Evolutionary conservation across 2,113 vertebrate species (phyloP).

Genomic region (Crotalus viridis): DNA sequence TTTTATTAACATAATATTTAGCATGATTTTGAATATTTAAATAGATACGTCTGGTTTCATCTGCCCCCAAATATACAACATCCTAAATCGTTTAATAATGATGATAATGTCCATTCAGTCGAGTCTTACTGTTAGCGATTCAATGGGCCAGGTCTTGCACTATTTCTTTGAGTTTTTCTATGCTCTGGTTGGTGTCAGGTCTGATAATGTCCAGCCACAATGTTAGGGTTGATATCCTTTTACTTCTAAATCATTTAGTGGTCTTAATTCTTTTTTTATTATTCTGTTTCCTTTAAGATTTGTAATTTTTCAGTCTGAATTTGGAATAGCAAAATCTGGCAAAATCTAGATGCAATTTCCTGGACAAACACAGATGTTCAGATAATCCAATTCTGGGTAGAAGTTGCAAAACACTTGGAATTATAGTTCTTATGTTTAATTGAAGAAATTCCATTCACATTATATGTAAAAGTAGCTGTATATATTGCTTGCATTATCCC

Average conservation of each 20-base stretch:
- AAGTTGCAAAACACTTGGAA: not conserved
- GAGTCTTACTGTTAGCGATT: not conserved
- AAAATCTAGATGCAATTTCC: not conserved
- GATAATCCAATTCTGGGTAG: not conserved
- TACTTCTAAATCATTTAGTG: not conserved
- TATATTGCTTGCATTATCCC: not conserved
- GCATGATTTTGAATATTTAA: constrained; percentile 23
- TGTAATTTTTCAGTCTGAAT: not conserved
- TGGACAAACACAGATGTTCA: not conserved
- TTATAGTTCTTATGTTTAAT: not conserved
- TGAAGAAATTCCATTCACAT: not conserved
- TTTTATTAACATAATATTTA: constrained; percentile 9
- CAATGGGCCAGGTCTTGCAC: not conserved
- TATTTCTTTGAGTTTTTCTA: not conserved
- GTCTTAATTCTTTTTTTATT: constrained; percentile 1
- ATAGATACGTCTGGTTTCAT: not conserved
- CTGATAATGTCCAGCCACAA: not conserved
- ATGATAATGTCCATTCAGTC: not conserved
- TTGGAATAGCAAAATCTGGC: not conserved
- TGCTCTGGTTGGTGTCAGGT: not conserved
- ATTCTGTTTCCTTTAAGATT: not conserved
- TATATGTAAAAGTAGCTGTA: not conserved
- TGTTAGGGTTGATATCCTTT: not conserved
- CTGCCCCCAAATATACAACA: not conserved
- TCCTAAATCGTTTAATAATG: not conserved